Percentiles rank a stretch among this genome's conserved stretches.
phyloP scores from a whole-genome alignment of 1,140 invertebrate species.

The Trichonephila clavipes region DNA sequence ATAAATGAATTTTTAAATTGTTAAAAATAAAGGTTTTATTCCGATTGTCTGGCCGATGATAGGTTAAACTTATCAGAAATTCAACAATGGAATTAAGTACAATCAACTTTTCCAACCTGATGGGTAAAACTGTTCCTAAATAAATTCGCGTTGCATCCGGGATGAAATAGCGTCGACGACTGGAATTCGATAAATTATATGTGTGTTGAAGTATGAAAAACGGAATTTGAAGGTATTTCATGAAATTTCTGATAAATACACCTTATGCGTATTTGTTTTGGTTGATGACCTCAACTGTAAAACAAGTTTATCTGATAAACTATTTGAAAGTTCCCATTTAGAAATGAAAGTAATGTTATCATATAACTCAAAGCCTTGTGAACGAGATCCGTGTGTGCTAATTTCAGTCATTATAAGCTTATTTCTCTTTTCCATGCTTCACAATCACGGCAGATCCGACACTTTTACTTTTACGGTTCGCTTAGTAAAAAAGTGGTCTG shows the following conservation, averaged over 20 bases:
- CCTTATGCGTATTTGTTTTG: not conserved
- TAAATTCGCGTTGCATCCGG: not conserved
- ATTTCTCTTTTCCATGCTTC: not conserved
- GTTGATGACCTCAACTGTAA: not conserved
- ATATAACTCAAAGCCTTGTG: not conserved
- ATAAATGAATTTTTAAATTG: too few species aligned
- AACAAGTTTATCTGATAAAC: not conserved
- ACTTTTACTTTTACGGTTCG: constrained; percentile 17
- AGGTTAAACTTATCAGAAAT: too few species aligned
- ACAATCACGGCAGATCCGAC: not conserved
- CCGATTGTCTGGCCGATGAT: too few species aligned
- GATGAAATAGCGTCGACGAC: not conserved
- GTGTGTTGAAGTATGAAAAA: not conserved
- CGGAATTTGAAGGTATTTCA: not conserved
- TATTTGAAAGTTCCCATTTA: not conserved
- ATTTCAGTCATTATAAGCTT: constrained; percentile 8
- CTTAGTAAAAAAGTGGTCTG: not conserved
- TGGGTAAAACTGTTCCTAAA: too few species aligned
- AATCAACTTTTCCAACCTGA: too few species aligned
- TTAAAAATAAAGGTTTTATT: too few species aligned
- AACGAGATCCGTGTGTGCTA: constrained; percentile 14
- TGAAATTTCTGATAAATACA: not conserved
- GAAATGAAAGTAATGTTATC: not conserved
- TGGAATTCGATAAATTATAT: not conserved
- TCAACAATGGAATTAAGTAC: too few species aligned